Base-by-base conservation (phyloP, 2,113 vertebrate species). In the Alexandromys fortis region DNA sequence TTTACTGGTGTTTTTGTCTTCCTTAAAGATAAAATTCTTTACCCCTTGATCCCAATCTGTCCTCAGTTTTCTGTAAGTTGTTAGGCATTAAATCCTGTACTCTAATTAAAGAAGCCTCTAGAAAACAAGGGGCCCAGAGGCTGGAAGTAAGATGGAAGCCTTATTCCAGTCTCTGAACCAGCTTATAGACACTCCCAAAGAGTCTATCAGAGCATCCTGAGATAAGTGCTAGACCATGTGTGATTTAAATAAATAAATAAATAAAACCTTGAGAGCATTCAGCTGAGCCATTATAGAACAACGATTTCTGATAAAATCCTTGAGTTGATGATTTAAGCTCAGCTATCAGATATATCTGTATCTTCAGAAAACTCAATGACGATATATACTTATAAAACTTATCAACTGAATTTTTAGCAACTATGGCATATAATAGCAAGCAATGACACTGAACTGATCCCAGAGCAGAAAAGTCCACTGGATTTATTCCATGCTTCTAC, bases 1-100 rank as follows among this genome's bases (percentile, higher is more conserved):
- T 30, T 19, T 75, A 55, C 49, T n/a, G n/a, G 63, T 83, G 21
- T 24, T 88, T 24, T 33, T 77, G 72, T 94, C 52, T 26, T 21
- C 22, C 22, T 83, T 86, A 13, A 19, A 94, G 89, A 45, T 16
- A 22, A 81, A 0, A 70, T 82, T 28, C n/a, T 17, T 35, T 0
- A 4, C 3, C 0, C 70, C 4, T 4, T 21, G 33, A 75, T n/a
- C 49, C 61, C 17, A 67, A 5, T 72, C 47, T 21, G 33, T 94
- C 8, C 70, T 30, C 38, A 90, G 33, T 67, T 95, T 77, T 13
- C 91, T 94, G 87, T 88, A 94, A 86, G 24, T 61, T 85, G 33
- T 76, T 76, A 49, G 76, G 61, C 52, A 16, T 81, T 58, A 85
- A 13, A 83, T 3, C 12, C 7, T 16, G 3, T 22, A 1, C 7